A percentile compares a stretch with the other conserved stretches of the same genome.
Conservation (phyloP, 2,113 vertebrate genomes). For the Galbula dea region DNA sequence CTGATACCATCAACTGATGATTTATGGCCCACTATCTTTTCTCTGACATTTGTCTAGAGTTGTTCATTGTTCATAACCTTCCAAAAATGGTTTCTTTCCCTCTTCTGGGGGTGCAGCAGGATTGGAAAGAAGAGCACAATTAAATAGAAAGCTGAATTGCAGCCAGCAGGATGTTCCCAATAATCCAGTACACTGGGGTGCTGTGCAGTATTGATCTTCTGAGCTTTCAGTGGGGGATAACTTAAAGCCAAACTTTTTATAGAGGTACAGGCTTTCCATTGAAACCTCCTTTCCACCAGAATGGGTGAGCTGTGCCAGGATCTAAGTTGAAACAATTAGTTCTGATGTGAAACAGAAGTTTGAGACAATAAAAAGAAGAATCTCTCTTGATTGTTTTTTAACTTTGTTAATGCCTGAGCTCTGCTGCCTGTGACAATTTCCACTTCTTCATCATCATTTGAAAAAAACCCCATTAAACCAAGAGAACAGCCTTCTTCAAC, state of each 20-base stretch:
- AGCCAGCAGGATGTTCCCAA: slow-evolving; percentile 57
- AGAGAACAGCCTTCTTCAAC: neutral
- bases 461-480: neutral
- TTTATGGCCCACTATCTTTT: slow-evolving; percentile 65
- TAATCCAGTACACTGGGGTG: neutral
- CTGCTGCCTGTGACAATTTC: slow-evolving; percentile 2
- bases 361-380: neutral
- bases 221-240: slow-evolving; percentile 18
- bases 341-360: slow-evolving; percentile 10
- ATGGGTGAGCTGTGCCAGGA: neutral
- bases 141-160: slow-evolving; percentile 66
- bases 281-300: neutral
- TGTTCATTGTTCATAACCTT: slow-evolving; percentile 69
- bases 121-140: slow-evolving; percentile 69
- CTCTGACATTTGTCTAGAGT: slow-evolving; percentile 51
- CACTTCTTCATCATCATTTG: neutral
- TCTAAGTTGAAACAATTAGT: neutral
- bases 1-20: slow-evolving; percentile 60
- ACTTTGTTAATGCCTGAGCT: slow-evolving; percentile 5
- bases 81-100: slow-evolving; percentile 13
- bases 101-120: slow-evolving; percentile 43
- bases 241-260: slow-evolving; percentile 11
- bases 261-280: neutral
- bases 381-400: neutral
- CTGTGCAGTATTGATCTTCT: slow-evolving; percentile 37